These are phyloP conservation scores for Bucco capensis DNA, from an alignment of 2,113 vertebrate genomes.

Conservation along the genomic window DNA sequence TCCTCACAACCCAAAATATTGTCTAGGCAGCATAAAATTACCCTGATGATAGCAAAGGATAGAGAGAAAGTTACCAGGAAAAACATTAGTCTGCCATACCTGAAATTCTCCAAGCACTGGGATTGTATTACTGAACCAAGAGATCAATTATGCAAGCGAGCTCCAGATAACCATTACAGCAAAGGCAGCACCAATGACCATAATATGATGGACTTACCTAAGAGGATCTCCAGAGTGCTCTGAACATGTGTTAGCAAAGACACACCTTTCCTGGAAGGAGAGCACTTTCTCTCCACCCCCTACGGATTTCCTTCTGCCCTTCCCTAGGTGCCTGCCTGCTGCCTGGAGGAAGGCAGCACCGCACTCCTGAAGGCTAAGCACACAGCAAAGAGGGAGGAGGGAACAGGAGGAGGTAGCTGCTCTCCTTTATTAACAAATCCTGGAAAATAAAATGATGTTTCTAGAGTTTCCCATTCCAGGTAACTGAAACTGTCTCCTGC, in stretches of 20 bases:
- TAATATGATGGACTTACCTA: background rate
- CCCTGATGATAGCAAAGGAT: fast-evolving
- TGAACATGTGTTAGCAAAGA: background rate
- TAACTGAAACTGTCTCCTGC: fast-evolving
- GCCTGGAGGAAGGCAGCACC: background rate
- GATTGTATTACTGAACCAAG: background rate
- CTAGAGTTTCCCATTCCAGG: fast-evolving
- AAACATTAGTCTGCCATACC: background rate
- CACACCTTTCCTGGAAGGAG: constrained; percentile 9
- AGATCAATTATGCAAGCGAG: background rate
- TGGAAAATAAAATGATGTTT: background rate
- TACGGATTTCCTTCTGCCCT: background rate
- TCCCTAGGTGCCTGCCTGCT: background rate
- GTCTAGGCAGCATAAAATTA: background rate
- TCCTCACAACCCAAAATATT: background rate
- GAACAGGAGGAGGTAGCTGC: background rate
- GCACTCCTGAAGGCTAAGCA: background rate
- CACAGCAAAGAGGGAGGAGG: background rate
- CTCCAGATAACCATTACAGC: background rate
- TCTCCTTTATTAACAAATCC: background rate
- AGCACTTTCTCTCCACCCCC: constrained; percentile 47
- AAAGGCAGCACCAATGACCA: background rate
- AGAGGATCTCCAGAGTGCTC: background rate
- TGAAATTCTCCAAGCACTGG: background rate
- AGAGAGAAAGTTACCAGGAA: background rate